Evolutionary conservation across 2,113 vertebrate genomes (phyloP), one percentile per base, ranked within the genome.

Genomic region (Semnornis frantzii): DNA sequence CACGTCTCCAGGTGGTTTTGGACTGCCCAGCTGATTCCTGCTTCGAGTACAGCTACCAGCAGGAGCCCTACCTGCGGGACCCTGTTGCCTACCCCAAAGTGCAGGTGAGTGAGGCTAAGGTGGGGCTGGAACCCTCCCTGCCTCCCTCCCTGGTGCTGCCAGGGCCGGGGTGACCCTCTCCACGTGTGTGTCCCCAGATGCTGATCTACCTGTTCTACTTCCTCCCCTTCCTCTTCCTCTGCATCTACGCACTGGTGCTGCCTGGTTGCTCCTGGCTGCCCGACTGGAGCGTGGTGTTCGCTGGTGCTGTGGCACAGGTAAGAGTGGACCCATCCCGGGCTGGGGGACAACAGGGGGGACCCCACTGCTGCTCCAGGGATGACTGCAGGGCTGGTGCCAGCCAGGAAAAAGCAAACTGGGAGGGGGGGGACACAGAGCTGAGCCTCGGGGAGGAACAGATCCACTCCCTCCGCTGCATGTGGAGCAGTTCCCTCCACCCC

Each of bases 61-160:
- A 98, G 18, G 99, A 99, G 74, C 99, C 99, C 0, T 99, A 99
- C 95, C 97, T 99, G 95, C 98, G 98, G 18, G 98, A 99, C 88
- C 98, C 98, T 0, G 98, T 98, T 60, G 98, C 98, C 58, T 99
- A 98, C 90, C 98, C 99, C 85, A 98, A 98, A 93, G 98, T 99
- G 62, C 99, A 99, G 98, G 99, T 98, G 87, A 94, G 97, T 0
- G 5, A 15, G 15, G 30, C 84, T 0, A 5, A 6, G 24, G 34
- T 1, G 31, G 20, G 72, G 6, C 48, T 15, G 55, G 42, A 68
- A 18, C 17, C 20, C 9, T 5, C 20, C 20, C 8, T 5, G 10
- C 12, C 23, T 25, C 20, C 20, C 8, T 5, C 12, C 12, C 23
- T 25, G 0, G 2, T 12, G 54, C 13, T 10, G 0, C 19, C 1